phyloP scores from a whole-genome alignment of 2,113 vertebrate species.

The Porphyrio hochstetteri region DNA sequence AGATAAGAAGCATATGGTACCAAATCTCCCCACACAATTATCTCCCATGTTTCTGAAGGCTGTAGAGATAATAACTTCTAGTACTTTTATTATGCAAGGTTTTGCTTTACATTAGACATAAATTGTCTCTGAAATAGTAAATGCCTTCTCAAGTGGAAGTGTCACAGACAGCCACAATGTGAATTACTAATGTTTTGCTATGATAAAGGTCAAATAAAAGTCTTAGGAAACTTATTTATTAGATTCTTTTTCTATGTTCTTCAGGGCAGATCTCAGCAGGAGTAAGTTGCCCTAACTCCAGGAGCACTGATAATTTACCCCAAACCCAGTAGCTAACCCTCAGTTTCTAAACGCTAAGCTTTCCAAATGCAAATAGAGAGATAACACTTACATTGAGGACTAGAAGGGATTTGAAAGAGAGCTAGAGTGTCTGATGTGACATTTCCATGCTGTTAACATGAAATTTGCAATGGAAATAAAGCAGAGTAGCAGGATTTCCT shows the following conservation, averaged over 20 bases:
- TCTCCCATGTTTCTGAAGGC: neutral
- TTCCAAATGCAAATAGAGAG: neutral
- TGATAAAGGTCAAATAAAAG: constrained; percentile 14
- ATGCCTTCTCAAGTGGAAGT: neutral
- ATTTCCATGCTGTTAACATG: neutral
- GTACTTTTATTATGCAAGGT: neutral
- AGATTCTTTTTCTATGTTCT: neutral
- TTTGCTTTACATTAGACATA: neutral
- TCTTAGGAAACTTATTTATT: neutral
- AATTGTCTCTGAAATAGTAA: constrained; percentile 11
- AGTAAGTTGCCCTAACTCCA: neutral
- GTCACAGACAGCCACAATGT: neutral
- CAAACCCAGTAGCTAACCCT: neutral
- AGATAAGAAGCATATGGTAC: neutral
- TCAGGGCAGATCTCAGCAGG: neutral
- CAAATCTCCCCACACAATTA: neutral
- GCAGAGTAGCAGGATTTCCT: neutral
- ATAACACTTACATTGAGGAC: neutral
- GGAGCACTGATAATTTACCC: neutral
- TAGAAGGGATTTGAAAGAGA: neutral
- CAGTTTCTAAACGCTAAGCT: neutral
- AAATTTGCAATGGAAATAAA: constrained; percentile 49
- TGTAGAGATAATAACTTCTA: neutral
- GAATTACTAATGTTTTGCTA: constrained; percentile 2
- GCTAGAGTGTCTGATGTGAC: neutral